Evolutionary conservation across 2,888 invertebrate genomes (phyloP), one percentile per base, ranked within the genome.

Genomic region (Nezara viridula): DNA sequence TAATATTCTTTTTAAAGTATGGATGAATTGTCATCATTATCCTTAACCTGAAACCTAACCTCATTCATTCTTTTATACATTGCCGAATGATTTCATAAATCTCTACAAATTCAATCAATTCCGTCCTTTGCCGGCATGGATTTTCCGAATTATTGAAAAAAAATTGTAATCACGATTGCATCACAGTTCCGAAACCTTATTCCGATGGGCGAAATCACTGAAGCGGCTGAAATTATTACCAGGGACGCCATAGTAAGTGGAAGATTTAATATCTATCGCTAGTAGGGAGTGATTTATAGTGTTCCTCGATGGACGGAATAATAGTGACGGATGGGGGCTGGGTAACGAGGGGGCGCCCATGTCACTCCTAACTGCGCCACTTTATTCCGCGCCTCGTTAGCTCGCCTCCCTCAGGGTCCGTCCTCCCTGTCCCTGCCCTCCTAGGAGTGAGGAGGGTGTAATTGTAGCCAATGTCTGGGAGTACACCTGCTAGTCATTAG

Each of bases 181-280:
- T 73, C 16, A 60, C 27, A 16, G 4, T 9, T 60, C 27, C 12
- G 27, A 60, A 27, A 12, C 27, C 60, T 14, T 60, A 27, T 27
- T 73, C 66, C n/a, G 9, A 19, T 37, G 32, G 32, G 19, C 7
- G 66, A 37, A 73, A 73, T 73, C 66, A 73, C 66, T 73, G 66
- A 37, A 73, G 66, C 14, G 66, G 66, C 32, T 73, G 21, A 73
- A 73, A 73, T 73, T 73, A 73, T 73, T 73, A 73, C 37, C 66
- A 37, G 32, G 21, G 66, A 32, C 32, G 60, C 60, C 37, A 37
- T 19, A 73, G 66, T 73, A 73, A 73, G 66, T 73, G 66, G 66
- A 73, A 73, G 66, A 73, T 73, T 73, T 73, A 73, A 73, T 73
- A 73, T 73, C 66, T 73, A 73, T 73, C 66, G 66, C 66, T 73